Conservation (phyloP, 2,113 vertebrate genomes). For the Syngnathus floridae region DNA sequence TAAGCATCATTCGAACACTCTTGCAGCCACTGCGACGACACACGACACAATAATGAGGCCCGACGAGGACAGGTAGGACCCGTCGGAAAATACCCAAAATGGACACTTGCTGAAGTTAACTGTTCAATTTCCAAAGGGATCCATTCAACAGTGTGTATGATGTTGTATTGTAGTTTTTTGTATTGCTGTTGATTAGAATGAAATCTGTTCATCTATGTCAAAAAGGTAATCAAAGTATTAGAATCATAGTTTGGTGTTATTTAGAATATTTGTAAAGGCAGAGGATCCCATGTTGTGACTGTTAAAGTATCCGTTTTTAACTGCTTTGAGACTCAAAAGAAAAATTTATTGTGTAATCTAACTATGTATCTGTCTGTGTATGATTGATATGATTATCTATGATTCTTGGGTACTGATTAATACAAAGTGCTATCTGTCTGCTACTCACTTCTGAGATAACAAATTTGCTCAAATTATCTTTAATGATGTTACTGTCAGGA, state of each 20-base stretch:
- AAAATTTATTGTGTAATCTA: too few species aligned
- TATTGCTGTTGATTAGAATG: not conserved
- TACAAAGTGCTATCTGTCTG: too few species aligned
- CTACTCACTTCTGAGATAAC: too few species aligned
- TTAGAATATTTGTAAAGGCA: not conserved
- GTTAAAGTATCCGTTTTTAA: not conserved
- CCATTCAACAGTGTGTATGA: not conserved
- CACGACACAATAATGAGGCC: constrained; percentile 43
- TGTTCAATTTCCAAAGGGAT: not conserved
- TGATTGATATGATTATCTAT: too few species aligned
- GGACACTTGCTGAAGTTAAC: not conserved
- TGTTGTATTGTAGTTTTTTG: not conserved
- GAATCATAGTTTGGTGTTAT: not conserved
- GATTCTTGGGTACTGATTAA: too few species aligned
- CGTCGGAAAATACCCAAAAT: constrained; percentile 9
- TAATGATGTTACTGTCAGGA: too few species aligned
- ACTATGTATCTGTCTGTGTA: too few species aligned
- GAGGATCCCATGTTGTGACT: not conserved
- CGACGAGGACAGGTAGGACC: constrained; percentile 51
- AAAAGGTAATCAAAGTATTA: not conserved
- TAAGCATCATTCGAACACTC: constrained; percentile 33
- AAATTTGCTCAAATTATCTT: too few species aligned
- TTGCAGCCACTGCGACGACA: constrained; percentile 38
- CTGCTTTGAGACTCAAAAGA: not conserved
- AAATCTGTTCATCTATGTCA: not conserved